Conservation (phyloP, 30 jellyfish, hydroid and myxozoan genomes). For the Aurelia sp. region DNA sequence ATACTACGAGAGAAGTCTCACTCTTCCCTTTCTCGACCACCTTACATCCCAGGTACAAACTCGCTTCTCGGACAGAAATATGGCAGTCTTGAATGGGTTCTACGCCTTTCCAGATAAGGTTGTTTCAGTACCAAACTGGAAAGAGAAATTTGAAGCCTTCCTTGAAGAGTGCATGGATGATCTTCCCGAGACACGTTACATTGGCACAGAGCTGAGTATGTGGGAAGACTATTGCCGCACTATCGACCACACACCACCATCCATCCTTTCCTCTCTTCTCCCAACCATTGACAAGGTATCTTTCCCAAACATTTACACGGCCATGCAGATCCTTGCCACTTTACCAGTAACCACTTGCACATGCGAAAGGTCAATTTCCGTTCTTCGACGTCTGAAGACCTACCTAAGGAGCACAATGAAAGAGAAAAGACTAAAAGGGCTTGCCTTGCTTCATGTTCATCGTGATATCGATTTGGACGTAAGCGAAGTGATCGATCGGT, state of each 20-base stretch:
- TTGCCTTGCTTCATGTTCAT: conserved; percentile 61
- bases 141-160: conserved; percentile 6
- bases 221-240: conserved; percentile 44
- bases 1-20: conserved; percentile 16
- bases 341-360: conserved; percentile 71
- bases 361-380: conserved; percentile 72
- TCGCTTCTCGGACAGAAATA: conserved; percentile 14
- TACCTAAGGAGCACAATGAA: conserved; percentile 57
- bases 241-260: neutral
- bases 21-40: conserved; percentile 63
- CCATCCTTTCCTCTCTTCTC: conserved; percentile 21
- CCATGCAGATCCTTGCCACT: conserved; percentile 61
- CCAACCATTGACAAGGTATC: conserved; percentile 8
- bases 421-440: conserved; percentile 26
- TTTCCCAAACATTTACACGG: conserved; percentile 64
- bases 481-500: neutral
- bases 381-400: conserved; percentile 56
- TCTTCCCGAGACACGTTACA: conserved; percentile 48
- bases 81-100: conserved; percentile 39
- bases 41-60: conserved; percentile 1
- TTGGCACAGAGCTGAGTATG: conserved; percentile 32
- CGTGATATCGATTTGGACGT: neutral
- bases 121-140: conserved; percentile 31
- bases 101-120: conserved; percentile 47
- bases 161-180: neutral